These are phyloP conservation scores for Meloidogyne floridensis DNA, from an alignment of 1,140 invertebrate genomes.

Conservation along the genomic window DNA sequence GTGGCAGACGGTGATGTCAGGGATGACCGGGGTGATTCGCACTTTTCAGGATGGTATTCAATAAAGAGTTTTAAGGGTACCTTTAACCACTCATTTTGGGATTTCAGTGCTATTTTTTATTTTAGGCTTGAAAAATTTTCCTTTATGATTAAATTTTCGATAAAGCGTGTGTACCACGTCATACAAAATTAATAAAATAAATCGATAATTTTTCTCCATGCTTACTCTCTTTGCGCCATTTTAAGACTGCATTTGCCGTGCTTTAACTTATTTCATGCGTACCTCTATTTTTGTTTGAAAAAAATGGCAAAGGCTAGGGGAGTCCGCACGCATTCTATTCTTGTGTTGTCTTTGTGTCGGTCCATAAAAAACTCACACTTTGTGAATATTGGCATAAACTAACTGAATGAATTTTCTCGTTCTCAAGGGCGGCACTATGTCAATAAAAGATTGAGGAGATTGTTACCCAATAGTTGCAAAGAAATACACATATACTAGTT, in stretches of 20 bases:
- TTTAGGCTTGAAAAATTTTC: neutral
- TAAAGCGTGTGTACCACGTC: no score
- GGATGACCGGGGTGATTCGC: no score
- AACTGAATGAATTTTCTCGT: neutral
- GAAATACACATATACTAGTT: neutral
- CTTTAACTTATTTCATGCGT: neutral
- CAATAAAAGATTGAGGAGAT: neutral
- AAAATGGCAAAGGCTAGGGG: neutral
- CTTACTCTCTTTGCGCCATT: neutral
- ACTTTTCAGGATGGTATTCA: no score
- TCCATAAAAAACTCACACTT: conserved; percentile 1
- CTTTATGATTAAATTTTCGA: neutral
- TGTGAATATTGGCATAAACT: neutral
- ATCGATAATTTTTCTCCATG: neutral
- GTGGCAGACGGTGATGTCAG: no score
- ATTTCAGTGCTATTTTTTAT: no score
- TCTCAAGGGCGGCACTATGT: conserved; percentile 1
- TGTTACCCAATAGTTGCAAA: conserved; percentile 1
- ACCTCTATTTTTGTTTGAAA: neutral
- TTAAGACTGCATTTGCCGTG: neutral
- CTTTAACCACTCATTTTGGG: no score
- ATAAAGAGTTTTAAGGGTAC: no score
- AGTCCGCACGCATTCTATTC: neutral
- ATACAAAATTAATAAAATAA: no score
- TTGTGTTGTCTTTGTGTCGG: neutral